Evolutionary conservation across 2,888 invertebrate genomes (phyloP).

Genomic region (Lottia gigantea): DNA sequence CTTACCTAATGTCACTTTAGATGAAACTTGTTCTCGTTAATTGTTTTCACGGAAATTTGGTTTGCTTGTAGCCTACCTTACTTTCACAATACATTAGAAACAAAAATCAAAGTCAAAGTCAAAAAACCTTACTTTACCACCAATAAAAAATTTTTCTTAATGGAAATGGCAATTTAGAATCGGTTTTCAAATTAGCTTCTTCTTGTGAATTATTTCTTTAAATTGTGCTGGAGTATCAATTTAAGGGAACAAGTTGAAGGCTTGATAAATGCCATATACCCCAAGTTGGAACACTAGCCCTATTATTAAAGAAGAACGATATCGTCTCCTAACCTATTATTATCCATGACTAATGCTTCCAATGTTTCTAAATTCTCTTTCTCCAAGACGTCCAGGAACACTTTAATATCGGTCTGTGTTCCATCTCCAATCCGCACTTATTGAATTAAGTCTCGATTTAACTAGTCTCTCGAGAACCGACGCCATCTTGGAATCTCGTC

Average conservation of each 20-base stretch:
- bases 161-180: too few species aligned
- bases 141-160: too few species aligned
- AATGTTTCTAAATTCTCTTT: neutral
- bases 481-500: neutral
- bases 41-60: too few species aligned
- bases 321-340: neutral
- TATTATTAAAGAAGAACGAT: neutral
- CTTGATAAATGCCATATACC: neutral
- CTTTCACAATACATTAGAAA: too few species aligned
- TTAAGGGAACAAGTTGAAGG: neutral
- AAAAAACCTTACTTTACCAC: too few species aligned
- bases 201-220: neutral
- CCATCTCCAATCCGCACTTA: neutral
- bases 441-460: neutral
- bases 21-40: too few species aligned
- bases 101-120: too few species aligned
- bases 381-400: neutral
- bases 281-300: neutral
- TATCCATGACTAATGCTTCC: neutral
- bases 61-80: too few species aligned
- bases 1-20: too few species aligned
- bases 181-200: too few species aligned
- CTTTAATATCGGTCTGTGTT: slow-evolving; percentile 2
- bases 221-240: neutral
- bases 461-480: neutral